These are phyloP conservation scores for Neoaliturus tenellus DNA, from an alignment of 2,888 invertebrate species.

Conservation along the genomic window DNA sequence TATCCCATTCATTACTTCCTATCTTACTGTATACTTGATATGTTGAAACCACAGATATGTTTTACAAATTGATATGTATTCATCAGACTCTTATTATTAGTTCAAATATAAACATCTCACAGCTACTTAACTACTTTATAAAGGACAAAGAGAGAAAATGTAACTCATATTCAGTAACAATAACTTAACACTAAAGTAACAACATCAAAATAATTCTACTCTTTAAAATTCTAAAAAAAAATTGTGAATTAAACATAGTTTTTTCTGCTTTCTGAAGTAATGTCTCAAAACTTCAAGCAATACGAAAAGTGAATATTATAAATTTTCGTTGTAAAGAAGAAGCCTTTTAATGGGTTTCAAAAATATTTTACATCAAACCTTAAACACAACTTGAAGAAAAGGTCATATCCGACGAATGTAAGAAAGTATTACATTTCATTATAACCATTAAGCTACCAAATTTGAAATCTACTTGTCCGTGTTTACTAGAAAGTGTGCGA, in stretches of 20 bases:
- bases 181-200: too few species aligned
- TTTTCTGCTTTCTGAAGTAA: too few species aligned
- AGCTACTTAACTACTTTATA: not conserved
- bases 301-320: too few species aligned
- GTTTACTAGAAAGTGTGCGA: not conserved
- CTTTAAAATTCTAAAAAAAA: not conserved
- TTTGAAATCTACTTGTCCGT: not conserved
- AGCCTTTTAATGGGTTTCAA: too few species aligned
- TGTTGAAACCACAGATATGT: constrained; percentile 35
- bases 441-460: not conserved
- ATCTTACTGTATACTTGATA: constrained; percentile 30
- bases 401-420: not conserved
- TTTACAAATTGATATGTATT: constrained; percentile 10
- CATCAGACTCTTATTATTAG: not conserved
- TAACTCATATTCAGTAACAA: too few species aligned
- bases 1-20: not conserved
- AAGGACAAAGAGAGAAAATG: too few species aligned
- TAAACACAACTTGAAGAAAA: not conserved
- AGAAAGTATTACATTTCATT: not conserved
- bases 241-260: too few species aligned
- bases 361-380: not conserved
- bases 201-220: not conserved
- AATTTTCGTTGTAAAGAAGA: too few species aligned
- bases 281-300: too few species aligned
- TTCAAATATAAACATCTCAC: not conserved